These are phyloP conservation scores for Holocentrus rufus DNA, from an alignment of 2,797 vertebrate genomes.

Conservation along the genomic window DNA sequence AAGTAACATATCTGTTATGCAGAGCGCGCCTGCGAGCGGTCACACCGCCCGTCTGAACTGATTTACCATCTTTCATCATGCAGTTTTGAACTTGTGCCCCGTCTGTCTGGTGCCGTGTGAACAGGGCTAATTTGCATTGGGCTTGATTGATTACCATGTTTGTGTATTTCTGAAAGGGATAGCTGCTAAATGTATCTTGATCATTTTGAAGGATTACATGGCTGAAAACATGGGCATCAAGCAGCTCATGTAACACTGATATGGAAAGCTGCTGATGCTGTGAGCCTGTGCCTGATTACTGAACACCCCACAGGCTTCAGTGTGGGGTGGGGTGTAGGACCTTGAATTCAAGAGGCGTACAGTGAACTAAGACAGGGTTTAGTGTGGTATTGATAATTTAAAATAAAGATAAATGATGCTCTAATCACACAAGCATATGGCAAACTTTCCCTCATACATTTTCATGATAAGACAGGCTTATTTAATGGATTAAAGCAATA, in stretches of 20 bases:
- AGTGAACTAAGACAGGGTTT: neutral
- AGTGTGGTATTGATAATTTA: constrained; percentile 1
- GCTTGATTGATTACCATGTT: constrained; percentile 37
- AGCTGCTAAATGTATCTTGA: constrained; percentile 20
- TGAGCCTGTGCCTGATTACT: no score
- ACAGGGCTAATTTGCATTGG: neutral
- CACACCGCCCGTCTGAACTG: constrained; percentile 23
- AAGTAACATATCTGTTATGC: constrained; percentile 16
- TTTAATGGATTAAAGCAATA: constrained; percentile 33
- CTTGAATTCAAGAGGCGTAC: no score
- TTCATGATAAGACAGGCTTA: constrained; percentile 6
- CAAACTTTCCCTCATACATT: constrained; percentile 23
- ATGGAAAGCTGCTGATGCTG: neutral
- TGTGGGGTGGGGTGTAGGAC: no score
- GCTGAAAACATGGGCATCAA: constrained; percentile 21
- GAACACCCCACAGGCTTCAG: neutral
- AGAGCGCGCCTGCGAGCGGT: constrained; percentile 7
- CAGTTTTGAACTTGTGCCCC: constrained; percentile 23
- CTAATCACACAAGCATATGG: neutral
- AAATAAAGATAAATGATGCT: constrained; percentile 25
- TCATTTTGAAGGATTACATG: constrained; percentile 33
- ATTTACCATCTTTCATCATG: constrained; percentile 54
- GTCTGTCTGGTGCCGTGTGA: constrained; percentile 27
- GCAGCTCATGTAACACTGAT: constrained; percentile 4
- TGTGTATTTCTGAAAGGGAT: constrained; percentile 3